Evolutionary conservation across 1,140 invertebrate genomes (phyloP), one percentile per base, ranked within the genome.

Genomic region (Linepithema humile): DNA sequence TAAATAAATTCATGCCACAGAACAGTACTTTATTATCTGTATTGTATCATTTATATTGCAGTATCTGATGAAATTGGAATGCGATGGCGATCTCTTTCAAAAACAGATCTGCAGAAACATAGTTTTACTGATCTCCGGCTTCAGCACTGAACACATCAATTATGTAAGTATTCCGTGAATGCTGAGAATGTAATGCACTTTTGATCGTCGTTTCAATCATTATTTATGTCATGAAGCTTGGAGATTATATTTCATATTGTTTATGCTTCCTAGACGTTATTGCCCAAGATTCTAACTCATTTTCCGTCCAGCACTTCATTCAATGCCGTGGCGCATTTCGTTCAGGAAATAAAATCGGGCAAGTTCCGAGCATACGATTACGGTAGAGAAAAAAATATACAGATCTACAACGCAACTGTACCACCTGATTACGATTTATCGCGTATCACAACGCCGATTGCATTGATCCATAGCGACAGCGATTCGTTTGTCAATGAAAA

Each of bases 221-320:
- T n/a, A n/a, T n/a, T n/a, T n/a, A n/a, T n/a, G n/a, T n/a, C n/a
- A n/a, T n/a, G n/a, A n/a, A 59, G 2, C n/a, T 60, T 5, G 23
- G 6, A n/a, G n/a, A n/a, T n/a, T n/a, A n/a, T n/a, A 75, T 12
- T 9, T 75, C 0, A 40, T 48, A 43, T 2, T 2, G 59, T 15
- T 6, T n/a, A 7, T 9, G 1, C n/a, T 48, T 89, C 84, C 5
- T 83, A 95, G 94, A 96, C 96, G 0, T 95, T 97, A 91, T 85
- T 97, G 0, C 96, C 97, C 0, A 96, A 97, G 0, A 96, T 98
- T 78, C 93, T 97, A 50, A 95, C 96, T 0, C 97, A 98, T 90
- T 94, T 95, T 32, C 98, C 98, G 1, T 96, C 97, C 5, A 97
- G 97, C 20, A 96, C 97, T 0, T 97, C 97, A 0, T 95, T 96